Conservation (phyloP, 2,113 vertebrate genomes). For the Todiramphus chloris region DNA sequence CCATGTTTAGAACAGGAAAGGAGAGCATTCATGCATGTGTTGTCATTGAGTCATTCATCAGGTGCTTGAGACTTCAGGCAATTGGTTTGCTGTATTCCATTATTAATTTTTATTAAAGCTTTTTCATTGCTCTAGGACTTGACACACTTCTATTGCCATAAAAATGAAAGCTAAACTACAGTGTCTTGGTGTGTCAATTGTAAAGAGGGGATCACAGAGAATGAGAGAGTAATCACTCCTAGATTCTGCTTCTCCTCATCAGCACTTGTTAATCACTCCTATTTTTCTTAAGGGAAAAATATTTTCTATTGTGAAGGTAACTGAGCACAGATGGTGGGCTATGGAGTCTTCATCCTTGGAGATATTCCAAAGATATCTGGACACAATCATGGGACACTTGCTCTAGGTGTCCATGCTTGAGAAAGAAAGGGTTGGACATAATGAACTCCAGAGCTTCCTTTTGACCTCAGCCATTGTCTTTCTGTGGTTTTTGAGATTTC, state of each 20-base stretch:
- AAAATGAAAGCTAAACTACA: not conserved
- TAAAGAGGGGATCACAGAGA: not conserved
- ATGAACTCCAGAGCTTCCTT: not conserved
- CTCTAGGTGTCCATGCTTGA: not conserved
- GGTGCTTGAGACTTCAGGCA: not conserved
- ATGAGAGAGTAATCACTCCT: not conserved
- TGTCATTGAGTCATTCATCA: not conserved
- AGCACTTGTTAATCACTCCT: accelerated
- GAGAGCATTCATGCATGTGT: not conserved
- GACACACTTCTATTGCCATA: not conserved
- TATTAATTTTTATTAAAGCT: not conserved
- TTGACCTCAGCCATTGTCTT: not conserved
- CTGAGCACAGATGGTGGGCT: not conserved
- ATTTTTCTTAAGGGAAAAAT: not conserved
- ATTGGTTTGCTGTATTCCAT: not conserved
- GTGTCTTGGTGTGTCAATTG: not conserved
- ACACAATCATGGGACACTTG: not conserved
- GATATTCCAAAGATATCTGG: not conserved
- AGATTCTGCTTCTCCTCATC: not conserved
- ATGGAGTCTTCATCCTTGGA: not conserved
- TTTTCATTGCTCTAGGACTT: not conserved
- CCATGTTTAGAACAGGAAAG: not conserved
- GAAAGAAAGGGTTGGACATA: not conserved
- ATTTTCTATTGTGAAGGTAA: not conserved
- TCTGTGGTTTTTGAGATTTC: not conserved